Percentiles rank a stretch among this genome's conserved stretches.
Conservation (phyloP, 92 coral and sea anemone genomes). For the Montipora capitata region DNA sequence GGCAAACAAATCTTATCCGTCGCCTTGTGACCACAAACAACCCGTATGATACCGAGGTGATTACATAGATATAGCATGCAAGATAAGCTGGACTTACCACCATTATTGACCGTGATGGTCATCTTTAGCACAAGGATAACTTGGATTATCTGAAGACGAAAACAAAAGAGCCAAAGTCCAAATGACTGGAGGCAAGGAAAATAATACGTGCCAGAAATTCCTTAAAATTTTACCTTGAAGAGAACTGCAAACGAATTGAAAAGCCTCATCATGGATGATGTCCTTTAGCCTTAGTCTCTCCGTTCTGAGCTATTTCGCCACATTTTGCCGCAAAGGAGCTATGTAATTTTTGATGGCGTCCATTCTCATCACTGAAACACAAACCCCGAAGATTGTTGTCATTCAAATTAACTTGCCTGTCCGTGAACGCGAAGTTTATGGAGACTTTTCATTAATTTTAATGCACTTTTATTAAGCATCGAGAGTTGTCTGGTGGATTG, state of each 20-base stretch:
- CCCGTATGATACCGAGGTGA: conserved; percentile 8
- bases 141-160: conserved; percentile 19
- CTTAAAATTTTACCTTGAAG: conserved; percentile 9
- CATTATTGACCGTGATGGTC: conserved; percentile 28
- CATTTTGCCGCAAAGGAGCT: background rate
- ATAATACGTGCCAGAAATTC: background rate
- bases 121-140: conserved; percentile 50
- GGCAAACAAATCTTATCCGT: background rate
- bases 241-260: conserved; percentile 16
- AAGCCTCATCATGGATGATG: background rate
- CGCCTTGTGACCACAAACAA: conserved; percentile 29
- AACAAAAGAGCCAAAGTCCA: background rate
- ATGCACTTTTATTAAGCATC: conserved; percentile 68
- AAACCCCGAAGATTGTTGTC: conserved; percentile 13
- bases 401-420: conserved; percentile 52
- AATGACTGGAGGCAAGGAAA: background rate
- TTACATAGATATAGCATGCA: background rate
- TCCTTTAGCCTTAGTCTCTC: background rate
- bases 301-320: background rate
- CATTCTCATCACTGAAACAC: conserved; percentile 3
- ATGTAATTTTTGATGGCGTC: background rate
- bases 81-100: conserved; percentile 32
- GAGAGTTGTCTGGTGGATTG: conserved; percentile 32
- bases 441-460: conserved; percentile 87
- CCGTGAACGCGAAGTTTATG: conserved; percentile 71